Evolutionary conservation across 53 echinoderm and acorn worm species (phyloP).

Genomic region (Henricia sp.): DNA sequence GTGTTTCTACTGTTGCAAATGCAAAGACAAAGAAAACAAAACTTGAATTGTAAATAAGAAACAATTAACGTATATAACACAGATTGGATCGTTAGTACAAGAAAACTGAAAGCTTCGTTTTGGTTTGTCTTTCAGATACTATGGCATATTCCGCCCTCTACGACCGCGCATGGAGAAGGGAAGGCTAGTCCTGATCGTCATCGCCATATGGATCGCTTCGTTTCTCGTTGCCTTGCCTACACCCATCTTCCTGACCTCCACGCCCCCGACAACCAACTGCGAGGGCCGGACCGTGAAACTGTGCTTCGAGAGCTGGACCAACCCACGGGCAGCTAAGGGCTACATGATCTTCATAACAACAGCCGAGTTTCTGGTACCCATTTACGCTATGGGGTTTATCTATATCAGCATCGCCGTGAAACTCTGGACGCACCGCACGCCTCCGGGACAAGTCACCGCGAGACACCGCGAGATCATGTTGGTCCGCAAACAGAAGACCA

Average conservation of each 20-base stretch:
- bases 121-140: slow-evolving; percentile 67
- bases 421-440: slow-evolving; percentile 92
- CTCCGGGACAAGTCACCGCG: slow-evolving; percentile 87
- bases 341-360: slow-evolving; percentile 82
- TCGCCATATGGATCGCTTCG: slow-evolving; percentile 82
- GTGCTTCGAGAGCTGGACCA: slow-evolving; percentile 84
- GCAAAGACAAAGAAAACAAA: no score
- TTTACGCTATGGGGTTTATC: slow-evolving; percentile 85
- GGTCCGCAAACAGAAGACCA: slow-evolving; percentile 93
- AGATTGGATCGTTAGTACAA: no score
- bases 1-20: no score
- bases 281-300: slow-evolving; percentile 31
- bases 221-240: slow-evolving; percentile 86
- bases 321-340: slow-evolving; percentile 57
- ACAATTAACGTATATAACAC: no score
- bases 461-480: slow-evolving; percentile 90
- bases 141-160: slow-evolving; percentile 93
- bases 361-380: slow-evolving; percentile 85
- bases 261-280: slow-evolving; percentile 41
- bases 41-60: no score
- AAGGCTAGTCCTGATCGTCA: slow-evolving; percentile 70
- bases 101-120: no score
- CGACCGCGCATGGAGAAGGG: slow-evolving; percentile 92
- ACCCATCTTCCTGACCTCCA: slow-evolving; percentile 53
- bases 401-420: slow-evolving; percentile 88